Evolutionary conservation across 1,140 invertebrate species (phyloP).

Genomic region (Hylyphantes graminicola): DNA sequence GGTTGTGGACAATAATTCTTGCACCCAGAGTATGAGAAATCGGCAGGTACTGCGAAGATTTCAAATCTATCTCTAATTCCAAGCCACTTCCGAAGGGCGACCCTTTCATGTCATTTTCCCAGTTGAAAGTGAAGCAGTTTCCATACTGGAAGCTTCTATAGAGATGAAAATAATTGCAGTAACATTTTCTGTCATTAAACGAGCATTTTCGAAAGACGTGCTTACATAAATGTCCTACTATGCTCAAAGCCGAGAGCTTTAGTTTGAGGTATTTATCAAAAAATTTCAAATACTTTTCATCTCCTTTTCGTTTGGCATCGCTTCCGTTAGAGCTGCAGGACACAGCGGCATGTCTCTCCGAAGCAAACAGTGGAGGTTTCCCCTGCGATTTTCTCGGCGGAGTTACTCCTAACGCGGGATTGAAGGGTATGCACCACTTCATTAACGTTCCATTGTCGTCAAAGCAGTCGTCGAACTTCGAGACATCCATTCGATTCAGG

Average conservation of each 20-base stretch:
- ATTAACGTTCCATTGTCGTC: not conserved
- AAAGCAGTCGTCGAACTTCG: not conserved
- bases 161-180: not conserved
- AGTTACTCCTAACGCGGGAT: not conserved
- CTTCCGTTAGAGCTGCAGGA: not conserved
- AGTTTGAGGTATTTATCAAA: not conserved
- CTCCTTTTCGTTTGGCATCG: not conserved
- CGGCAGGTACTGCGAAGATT: not conserved
- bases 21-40: slow-evolving; percentile 64
- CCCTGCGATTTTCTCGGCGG: not conserved
- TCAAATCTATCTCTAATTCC: slow-evolving; percentile 4
- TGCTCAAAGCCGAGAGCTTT: not conserved
- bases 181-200: not conserved
- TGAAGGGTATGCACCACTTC: no score
- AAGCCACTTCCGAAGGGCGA: not conserved
- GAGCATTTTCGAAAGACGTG: slow-evolving; percentile 1
- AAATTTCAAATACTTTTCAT: not conserved
- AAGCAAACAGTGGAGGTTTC: not conserved
- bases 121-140: slow-evolving; percentile 43
- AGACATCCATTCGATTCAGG: not conserved
- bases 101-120: no score
- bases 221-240: not conserved
- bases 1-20: slow-evolving; percentile 66
- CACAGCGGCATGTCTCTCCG: not conserved
- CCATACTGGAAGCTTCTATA: slow-evolving; percentile 9